A percentile compares a stretch with the other conserved stretches of the same genome.
These are phyloP conservation scores for Odontophorus gujanensis DNA, from an alignment of 2,113 vertebrate species.

Conservation along the genomic window DNA sequence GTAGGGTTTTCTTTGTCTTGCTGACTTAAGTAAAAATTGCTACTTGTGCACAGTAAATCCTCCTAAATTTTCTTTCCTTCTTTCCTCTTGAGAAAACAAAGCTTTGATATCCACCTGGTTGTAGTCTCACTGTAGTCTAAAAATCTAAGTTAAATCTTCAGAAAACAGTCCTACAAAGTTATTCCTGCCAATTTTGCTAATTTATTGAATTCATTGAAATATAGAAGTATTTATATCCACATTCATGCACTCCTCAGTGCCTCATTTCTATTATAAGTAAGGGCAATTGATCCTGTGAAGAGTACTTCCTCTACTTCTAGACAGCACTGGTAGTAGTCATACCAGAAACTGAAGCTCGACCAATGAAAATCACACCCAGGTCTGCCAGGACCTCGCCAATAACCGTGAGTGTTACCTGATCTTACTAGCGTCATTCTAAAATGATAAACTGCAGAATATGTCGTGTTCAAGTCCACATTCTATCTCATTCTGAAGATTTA, in stretches of 20 bases:
- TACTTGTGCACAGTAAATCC: not conserved
- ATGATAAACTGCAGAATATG: not conserved
- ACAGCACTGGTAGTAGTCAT: not conserved
- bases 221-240: not conserved
- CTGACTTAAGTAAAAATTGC: not conserved
- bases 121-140: not conserved
- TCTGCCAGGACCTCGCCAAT: not conserved
- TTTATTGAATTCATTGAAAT: not conserved
- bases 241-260: rapidly evolving
- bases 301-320: not conserved
- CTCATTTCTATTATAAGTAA: not conserved
- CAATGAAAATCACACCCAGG: not conserved
- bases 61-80: not conserved
- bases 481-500: not conserved
- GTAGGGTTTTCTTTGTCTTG: not conserved
- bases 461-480: not conserved
- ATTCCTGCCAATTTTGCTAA: not conserved
- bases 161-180: not conserved
- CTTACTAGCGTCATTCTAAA: not conserved
- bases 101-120: not conserved
- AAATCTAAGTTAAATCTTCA: not conserved
- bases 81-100: not conserved
- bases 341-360: not conserved
- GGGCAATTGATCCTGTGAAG: not conserved
- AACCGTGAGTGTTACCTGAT: not conserved